Base-by-base conservation (phyloP, 2,797 vertebrate genomes). In the Argya squamiceps region DNA sequence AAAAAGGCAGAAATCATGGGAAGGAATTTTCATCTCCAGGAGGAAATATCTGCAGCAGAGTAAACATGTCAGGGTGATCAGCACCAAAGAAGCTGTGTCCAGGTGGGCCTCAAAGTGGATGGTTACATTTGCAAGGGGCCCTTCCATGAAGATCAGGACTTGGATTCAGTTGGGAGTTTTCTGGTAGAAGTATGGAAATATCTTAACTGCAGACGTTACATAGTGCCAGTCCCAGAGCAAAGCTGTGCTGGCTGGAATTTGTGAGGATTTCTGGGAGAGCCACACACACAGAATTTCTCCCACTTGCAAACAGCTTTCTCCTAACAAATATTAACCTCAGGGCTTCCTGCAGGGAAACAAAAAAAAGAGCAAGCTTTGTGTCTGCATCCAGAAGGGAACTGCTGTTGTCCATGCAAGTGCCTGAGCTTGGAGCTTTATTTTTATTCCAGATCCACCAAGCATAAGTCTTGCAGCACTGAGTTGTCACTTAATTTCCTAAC, bases 1-100 rank as follows among this genome's bases (percentile, higher is more conserved):
- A 21, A 77, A 91, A 67, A 27, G 12, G 24, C 49, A 73, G 22
- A 76, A 65, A 50, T 0, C 41, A 18, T 56, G 64, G 89, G 49
- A 32, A 81, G 74, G 56, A 76, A 11, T 59, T 85, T 76, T 34
- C 37, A 52, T 41, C 7, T 30, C 12, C 2, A 9, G 59, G 76
- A 88, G 37, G 71, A 84, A 82, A 56, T 77, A 70, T 3, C 29
- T 5, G 3, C 64, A 55, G 29, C 1, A 3, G 36, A 68, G 23
- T 30, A 70, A 89, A 76, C 3, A 2, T 12, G 29, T 3, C 0
- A 14, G 10, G 27, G 44, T 29, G 12, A 69, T 15, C 0, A 0
- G 24, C 44, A 73, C 22, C 37, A 36, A 67, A 84, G 73, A 22
- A 76, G 24, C 6, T 70, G 23, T 23, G 53, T 64, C 62, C 65